Evolutionary conservation across 2,113 vertebrate genomes (phyloP), one percentile per base, ranked within the genome.

Genomic region (Ochotona princeps): DNA sequence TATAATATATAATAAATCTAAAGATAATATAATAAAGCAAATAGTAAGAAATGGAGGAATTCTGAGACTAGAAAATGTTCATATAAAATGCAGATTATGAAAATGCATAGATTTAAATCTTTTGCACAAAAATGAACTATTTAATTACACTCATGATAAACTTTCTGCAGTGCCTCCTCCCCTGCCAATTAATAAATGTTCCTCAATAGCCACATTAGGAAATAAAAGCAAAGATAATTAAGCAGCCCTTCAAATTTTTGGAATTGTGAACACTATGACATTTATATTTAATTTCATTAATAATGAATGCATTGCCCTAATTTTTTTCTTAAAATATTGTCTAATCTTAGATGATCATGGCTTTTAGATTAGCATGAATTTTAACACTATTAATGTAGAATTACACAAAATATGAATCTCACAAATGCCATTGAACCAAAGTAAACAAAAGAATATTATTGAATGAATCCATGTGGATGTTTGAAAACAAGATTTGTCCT

Each of bases 311-410:
- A 74, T 63, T 83, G 17, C 51, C 66, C 14, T 83, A 44, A 92
- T 66, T 81, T 81, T 85, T 76, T 94, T 94, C 72, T 83, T 81
- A 81, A 92, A 92, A 90, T 94, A 60, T 86, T 87, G 20, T 30
- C 72, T 87, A 90, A 81, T 72, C 73, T 74, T 44, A 69, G 20
- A 49, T 51, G 51, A 54, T 67, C 21, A n/a, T 83, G 30, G 30
- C 17, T 83, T 83, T 69, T 17, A 72, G 54, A 70, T 57, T 57
- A 57, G 14, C 54, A 57, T 57, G 54, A 15, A 57, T 15, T 57
- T 57, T 57, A 57, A 57, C 14, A 57, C 18, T 57, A 15, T 57
- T 57, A 57, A 57, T 18, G 18, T 57, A 57, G 12, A 61, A 38
- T 28, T 47, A 54, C 1, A 28, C 8, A 88, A 85, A 87, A 69